Evolutionary conservation across 2,888 invertebrate genomes (phyloP), one percentile per base, ranked within the genome.

Genomic region (Agonopterix subpropinquella): DNA sequence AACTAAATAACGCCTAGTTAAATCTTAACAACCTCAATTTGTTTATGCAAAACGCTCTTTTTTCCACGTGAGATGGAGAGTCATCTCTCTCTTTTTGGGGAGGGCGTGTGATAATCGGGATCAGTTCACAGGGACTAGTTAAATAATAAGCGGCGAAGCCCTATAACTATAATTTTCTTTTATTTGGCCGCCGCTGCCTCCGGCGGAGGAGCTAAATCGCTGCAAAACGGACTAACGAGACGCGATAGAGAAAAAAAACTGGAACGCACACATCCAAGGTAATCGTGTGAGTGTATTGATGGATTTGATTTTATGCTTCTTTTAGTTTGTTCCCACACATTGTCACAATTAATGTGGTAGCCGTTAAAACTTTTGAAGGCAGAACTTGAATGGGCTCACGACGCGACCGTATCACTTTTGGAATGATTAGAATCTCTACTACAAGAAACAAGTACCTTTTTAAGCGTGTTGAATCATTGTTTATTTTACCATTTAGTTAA

Each of bases 91-190:
- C 67, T 62, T 57, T 77, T 67, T 59, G 68, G 64, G 65, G 70
- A 71, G 74, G 84, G 80, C 77, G 75, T 58, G 74, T 58, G 74
- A 71, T 77, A 73, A 79, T 77, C 69, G 67, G 72, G 70, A 70
- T 78, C 70, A 70, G 76, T 79, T 80, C 77, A 79, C 77, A 74
- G 74, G 76, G 65, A 67, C 80, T 84, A 83, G 82, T 85, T 87
- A 81, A 82, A 84, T 86, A 86, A 84, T 80, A 81, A 84, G 81
- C 80, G 78, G 76, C 70, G 66, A 72, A 70, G 77, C 76, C 80
- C 77, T 83, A 70, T 82, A 85, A 85, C 81, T 84, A 83, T 82
- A 81, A 80, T 83, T 78, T 81, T 65, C 68, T 79, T 85, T 85
- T 82, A 77, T 84, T 83, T 79, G 77, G 78, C 69, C 73, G 77